Base-by-base conservation (phyloP, 2,113 vertebrate genomes). In the Platichthys stellatus region DNA sequence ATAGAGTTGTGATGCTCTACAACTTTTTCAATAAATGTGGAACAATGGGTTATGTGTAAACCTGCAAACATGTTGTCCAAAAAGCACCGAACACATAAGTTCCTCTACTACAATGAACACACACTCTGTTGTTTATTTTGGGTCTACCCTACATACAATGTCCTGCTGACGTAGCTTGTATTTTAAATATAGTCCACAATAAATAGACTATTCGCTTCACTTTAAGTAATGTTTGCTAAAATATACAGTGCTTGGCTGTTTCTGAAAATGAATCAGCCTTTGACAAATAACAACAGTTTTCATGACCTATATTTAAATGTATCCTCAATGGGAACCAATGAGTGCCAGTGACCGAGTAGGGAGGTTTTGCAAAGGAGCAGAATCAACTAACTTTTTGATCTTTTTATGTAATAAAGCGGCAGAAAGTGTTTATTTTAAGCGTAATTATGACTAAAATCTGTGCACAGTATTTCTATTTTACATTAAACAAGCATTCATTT, bases 291-390 rank as follows among this genome's bases (percentile, higher is more conserved):
- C 51, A 51, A 51, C 21, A 6, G 31, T 56, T 31, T 72, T 69
- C 35, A 61, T 64, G 59, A 82, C 63, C 59, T 14, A 3, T 69
- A 82, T 82, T 69, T 63, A 43, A 43, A 43, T 43, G 75, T 69
- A 57, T 69, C 54, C 63, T 54, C 20, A 61, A 21, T 28, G 10
- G 62, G 10, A 82, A 74, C 57, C 12, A 67, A 51, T 71, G 28
- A 11, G 57, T 49, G 15, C 15, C 47, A 15, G 12, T 11, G 31
- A 7, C 31, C 5, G 31, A 31, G 6, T 31, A 31, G 31, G 31
- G 31, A 31, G 31, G 31, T 8, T 31, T 8, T 31, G 31, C 31
- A 31, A 31, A 31, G 15, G 45, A 13, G 45, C 13, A 47, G 24
- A 58, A 15, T 7, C 31, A 8, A 35, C 31, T 7, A 10, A 38